Base-by-base conservation (phyloP, 2,888 invertebrate species). In the Gastrophysa polygoni region DNA sequence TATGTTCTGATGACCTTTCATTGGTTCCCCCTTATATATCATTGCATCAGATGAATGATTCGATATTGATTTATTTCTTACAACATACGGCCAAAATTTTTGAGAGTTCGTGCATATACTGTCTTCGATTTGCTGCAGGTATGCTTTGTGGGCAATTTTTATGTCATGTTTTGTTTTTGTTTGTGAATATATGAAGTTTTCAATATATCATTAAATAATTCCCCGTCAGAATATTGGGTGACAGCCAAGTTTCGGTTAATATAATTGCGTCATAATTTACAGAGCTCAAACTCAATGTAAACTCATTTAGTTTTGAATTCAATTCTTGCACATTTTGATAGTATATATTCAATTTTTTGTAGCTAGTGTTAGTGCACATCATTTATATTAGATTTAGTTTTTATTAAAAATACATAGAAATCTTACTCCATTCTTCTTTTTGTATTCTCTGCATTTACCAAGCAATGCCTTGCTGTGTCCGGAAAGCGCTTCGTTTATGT, bases 401-500 rank as follows among this genome's bases (percentile, higher is more conserved):
- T 54, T 57, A 32, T 57, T 18, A 56, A 32, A 56, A 51, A 51
- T 17, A 51, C 47, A 47, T 47, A 47, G 20, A 47, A 47, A 47
- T 47, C n/a, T 49, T 49, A 24, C 24, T 21, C 28, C 49, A 28
- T 49, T 49, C 49, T 49, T 24, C 28, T 49, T 49, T 49, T 49
- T 47, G 20, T 20, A 47, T 47, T 47, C 20, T 20, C 47, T 47
- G 20, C 20, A 47, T 47, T 47, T 47, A 20, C 47, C 47, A 47
- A 47, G 20, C 47, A 47, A 47, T 20, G 20, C 20, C 20, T 20
- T 47, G 47, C 20, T 47, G 17, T 47, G 1, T 47, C 47, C 47
- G 20, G 24, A 5, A 24, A 24, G 24, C 11, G 32, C 32, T 32
- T 32, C 32, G 11, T 32, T 32, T 32, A 32, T 20, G n/a, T 47